phyloP scores from a whole-genome alignment of 2,888 invertebrate species.

The Acanthosepion esculentum region DNA sequence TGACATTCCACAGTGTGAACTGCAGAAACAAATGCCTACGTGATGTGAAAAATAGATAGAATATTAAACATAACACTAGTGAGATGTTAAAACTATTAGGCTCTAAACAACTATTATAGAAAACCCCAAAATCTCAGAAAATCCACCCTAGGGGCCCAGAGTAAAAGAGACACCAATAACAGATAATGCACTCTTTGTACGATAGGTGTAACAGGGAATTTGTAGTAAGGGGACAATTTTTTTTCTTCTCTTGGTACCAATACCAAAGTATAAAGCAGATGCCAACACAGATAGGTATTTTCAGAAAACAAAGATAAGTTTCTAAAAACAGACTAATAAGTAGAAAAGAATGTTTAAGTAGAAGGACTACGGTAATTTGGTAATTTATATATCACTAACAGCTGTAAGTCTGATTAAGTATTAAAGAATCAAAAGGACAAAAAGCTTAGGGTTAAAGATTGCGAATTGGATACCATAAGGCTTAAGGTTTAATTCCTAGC shows the following conservation, averaged over 20 bases:
- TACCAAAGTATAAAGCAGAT: not conserved
- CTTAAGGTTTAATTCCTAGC: no score
- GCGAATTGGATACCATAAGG: no score
- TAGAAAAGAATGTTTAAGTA: not conserved
- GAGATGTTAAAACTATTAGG: not conserved
- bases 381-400: not conserved
- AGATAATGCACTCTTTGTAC: no score
- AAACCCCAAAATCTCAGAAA: not conserved
- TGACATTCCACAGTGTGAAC: not conserved
- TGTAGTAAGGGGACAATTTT: not conserved
- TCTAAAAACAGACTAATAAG: not conserved
- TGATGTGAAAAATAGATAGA: not conserved
- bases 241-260: not conserved
- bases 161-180: no score
- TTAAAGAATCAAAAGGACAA: no score
- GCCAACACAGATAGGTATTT: not conserved
- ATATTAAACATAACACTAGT: not conserved
- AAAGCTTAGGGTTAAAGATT: no score
- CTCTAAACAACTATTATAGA: not conserved
- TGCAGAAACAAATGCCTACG: not conserved
- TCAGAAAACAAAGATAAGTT: not conserved
- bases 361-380: not conserved
- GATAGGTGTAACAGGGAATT: no score
- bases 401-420: not conserved
- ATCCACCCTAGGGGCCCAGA: no score